Conservation (phyloP, 1,140 invertebrate genomes). For the Drosophila melanogaster region Release_6_plus_ISO1_MT NT_033779.5:10869001-10869500, state of each 20-base stretch:
- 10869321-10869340: slow-evolving; percentile 8
- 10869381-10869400: slow-evolving; percentile 5
- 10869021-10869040: slow-evolving; percentile 75
- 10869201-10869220: slow-evolving; percentile 56
- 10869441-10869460: slow-evolving; percentile 63
- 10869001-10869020: slow-evolving; percentile 32
- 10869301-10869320: slow-evolving; percentile 27
- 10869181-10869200: slow-evolving; percentile 11
- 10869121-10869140: slow-evolving; percentile 31
- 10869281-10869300: slow-evolving; percentile 11
- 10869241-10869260: slow-evolving; percentile 53
- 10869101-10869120: no score
- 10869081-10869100: slow-evolving; percentile 25
- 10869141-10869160: slow-evolving; percentile 60
- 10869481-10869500: slow-evolving; percentile 57
- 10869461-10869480: slow-evolving; percentile 45
- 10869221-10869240: slow-evolving; percentile 81
- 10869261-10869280: slow-evolving; percentile 37
- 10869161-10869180: slow-evolving; percentile 11
- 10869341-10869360: slow-evolving; percentile 59
- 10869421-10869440: slow-evolving; percentile 74
- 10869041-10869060: slow-evolving; percentile 83
- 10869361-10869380: not conserved
- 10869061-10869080: slow-evolving; percentile 78
- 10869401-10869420: slow-evolving; percentile 45